Conservation (phyloP, 2,888 invertebrate genomes). For the Apeira syringaria region DNA sequence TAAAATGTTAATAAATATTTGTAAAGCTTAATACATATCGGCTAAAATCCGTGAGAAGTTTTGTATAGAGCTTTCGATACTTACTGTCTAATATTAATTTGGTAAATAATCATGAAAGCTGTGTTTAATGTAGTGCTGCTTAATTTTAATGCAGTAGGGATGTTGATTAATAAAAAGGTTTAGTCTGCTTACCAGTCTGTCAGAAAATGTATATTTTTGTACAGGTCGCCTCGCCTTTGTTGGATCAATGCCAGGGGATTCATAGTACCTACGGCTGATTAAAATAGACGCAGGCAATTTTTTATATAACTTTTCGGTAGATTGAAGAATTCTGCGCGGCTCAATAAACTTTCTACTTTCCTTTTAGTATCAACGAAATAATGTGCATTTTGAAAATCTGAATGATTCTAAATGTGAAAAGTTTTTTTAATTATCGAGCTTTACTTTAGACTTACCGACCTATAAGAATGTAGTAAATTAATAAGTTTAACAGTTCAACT, state of each 20-base stretch:
- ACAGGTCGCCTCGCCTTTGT: constrained; percentile 7
- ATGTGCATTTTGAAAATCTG: too few relatives aligned
- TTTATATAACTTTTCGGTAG: constrained; percentile 10
- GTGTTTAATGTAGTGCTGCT: background rate
- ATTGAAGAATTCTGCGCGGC: constrained; percentile 3
- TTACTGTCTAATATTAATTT: too few relatives aligned
- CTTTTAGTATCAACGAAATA: constrained; percentile 21
- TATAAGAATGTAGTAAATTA: too few relatives aligned
- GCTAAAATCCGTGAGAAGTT: too few relatives aligned
- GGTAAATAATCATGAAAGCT: too few relatives aligned
- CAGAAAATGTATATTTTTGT: constrained; percentile 4
- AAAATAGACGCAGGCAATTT: constrained; percentile 18
- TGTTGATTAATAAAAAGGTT: background rate
- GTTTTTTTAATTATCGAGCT: too few relatives aligned
- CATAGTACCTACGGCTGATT: constrained; percentile 13
- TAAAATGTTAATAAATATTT: too few relatives aligned
- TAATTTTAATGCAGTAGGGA: background rate
- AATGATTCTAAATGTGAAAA: too few relatives aligned
- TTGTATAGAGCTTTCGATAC: too few relatives aligned
- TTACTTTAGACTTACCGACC: too few relatives aligned
- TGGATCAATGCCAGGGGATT: constrained; percentile 15
- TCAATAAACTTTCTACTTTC: constrained; percentile 15
- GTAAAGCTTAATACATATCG: too few relatives aligned
- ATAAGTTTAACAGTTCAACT: too few relatives aligned
- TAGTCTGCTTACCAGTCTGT: background rate